Base-by-base conservation (phyloP, 2,888 invertebrate species). In the Macaria notata region DNA sequence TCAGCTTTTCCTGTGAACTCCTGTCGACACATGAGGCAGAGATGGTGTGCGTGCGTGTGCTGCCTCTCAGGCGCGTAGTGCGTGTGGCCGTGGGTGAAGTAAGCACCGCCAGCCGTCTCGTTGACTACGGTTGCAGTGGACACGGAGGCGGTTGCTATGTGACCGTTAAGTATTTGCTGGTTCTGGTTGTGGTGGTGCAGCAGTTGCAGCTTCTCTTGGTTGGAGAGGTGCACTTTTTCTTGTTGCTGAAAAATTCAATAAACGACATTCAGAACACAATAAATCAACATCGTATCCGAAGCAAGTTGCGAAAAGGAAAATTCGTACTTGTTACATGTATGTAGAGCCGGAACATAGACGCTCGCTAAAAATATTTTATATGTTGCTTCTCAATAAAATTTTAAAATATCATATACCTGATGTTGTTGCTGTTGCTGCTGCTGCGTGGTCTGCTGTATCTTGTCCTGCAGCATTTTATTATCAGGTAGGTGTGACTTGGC, bases 401-500 rank as follows among this genome's bases (percentile, higher is more conserved):
- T 19, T 1, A 19, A 19, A 19, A 19, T 19, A 19, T 19, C 19
- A 19, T 19, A 41, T 68, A 88, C 89, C 82, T 89, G 86, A 66
- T 91, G 88, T 68, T 88, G 88, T 53, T 88, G 88, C 46, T 88
- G 88, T 53, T 88, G 88, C 46, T 88, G 88, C 46, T 88, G 88
- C 54, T 88, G 88, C 46, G 86, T 81, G 4, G 88, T 83, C 61
- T 92, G 89, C 62, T 91, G 89, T 82, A 88, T 89, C 66, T 89
- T 87, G 62, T 91, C 92, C 64, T 91, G 88, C 52, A 90, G 70
- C 54, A 92, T 71, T 62, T 92, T 92, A 36, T 71, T 89, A 63
- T 92, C 94, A 46, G 94, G 94, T 64, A 94, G 84, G 78, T 94
- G 94, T 59, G 94, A 93, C 87, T 95, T 94, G 55, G 95, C 95